Evolutionary conservation across 1,140 invertebrate genomes (phyloP).

Genomic region (Physella acuta): DNA sequence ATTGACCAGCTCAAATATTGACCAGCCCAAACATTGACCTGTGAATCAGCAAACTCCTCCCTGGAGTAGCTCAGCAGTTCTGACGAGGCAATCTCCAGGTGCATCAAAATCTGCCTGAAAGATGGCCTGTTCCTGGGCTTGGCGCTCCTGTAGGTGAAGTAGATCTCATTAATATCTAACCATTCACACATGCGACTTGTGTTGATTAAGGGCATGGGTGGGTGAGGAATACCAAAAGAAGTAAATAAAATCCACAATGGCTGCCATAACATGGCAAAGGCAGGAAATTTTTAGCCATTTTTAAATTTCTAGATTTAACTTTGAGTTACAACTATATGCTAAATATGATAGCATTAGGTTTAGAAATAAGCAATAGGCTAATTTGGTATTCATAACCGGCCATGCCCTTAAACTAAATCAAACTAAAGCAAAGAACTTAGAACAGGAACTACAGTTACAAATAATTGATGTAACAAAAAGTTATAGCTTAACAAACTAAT

Average conservation of each 20-base stretch:
- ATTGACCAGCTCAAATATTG: no score
- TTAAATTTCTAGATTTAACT: neutral
- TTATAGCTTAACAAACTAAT: no score
- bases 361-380: no score
- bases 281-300: neutral
- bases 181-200: neutral
- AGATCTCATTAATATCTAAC: neutral
- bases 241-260: neutral
- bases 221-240: slow-evolving; percentile 1
- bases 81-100: slow-evolving; percentile 58
- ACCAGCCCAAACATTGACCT: slow-evolving; percentile 54
- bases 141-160: slow-evolving; percentile 65
- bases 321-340: no score
- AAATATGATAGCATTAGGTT: no score
- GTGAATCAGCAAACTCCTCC: slow-evolving; percentile 66
- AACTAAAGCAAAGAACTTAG: neutral
- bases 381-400: no score
- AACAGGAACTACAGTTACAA: no score
- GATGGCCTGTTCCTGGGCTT: slow-evolving; percentile 91
- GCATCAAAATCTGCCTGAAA: slow-evolving; percentile 80
- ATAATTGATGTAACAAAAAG: no score
- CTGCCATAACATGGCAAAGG: neutral
- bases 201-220: no score
- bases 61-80: slow-evolving; percentile 63
- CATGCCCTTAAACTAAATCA: no score